A percentile compares a stretch with the other conserved stretches of the same genome.
Conservation (phyloP, 2,888 invertebrate species). For the Halocaridina rubra region DNA sequence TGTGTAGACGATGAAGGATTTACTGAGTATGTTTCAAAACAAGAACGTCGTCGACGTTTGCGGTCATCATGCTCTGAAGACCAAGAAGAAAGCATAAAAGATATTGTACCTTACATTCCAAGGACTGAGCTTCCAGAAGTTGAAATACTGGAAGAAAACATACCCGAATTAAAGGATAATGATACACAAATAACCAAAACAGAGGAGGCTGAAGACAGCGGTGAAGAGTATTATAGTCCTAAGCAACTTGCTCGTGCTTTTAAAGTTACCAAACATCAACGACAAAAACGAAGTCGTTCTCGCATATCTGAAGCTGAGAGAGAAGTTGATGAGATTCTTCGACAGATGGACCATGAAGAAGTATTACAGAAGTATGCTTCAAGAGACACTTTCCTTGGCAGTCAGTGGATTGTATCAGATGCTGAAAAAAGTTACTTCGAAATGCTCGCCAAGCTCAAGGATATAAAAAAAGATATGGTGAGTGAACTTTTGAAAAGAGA, state of each 20-base stretch:
- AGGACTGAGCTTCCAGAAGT: conserved; percentile 54
- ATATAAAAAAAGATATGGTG: conserved; percentile 31
- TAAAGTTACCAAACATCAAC: not conserved
- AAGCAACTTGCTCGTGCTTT: not conserved
- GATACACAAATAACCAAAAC: not conserved
- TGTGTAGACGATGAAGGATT: conserved; percentile 57
- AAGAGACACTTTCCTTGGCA: conserved; percentile 43
- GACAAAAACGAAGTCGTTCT: conserved; percentile 12
- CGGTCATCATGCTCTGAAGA: conserved; percentile 58
- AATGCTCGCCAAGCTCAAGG: conserved; percentile 46
- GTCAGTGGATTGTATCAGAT: conserved; percentile 54
- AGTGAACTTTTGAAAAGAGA: conserved; percentile 26
- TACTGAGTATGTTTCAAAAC: conserved; percentile 53
- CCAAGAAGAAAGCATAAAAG: conserved; percentile 41
- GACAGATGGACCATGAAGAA: conserved; percentile 54
- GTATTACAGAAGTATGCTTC: conserved; percentile 33
- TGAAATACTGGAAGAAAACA: conserved; percentile 19
- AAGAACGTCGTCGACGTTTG: conserved; percentile 52
- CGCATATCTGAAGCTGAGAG: conserved; percentile 48
- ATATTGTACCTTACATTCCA: conserved; percentile 57
- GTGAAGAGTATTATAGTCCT: not conserved
- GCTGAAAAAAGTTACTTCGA: conserved; percentile 57
- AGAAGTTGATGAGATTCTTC: conserved; percentile 59
- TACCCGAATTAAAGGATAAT: not conserved
- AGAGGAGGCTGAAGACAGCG: not conserved